Conservation (phyloP, 2,888 invertebrate genomes). For the Thera britannica region DNA sequence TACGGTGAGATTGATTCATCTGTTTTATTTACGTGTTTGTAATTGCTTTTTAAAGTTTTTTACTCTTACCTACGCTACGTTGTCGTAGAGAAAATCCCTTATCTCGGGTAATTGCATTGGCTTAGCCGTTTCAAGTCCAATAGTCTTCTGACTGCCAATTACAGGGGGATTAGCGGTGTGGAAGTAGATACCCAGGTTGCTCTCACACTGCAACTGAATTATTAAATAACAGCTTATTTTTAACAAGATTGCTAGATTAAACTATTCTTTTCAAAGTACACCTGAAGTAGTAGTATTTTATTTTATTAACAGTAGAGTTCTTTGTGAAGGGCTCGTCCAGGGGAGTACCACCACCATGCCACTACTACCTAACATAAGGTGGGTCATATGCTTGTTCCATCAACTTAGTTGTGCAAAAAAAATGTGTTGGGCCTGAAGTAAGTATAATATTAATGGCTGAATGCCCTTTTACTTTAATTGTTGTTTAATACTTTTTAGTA, state of each 20-base stretch:
- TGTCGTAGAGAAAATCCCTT: constrained; percentile 60
- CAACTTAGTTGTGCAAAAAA: too few relatives aligned
- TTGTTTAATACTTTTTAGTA: too few relatives aligned
- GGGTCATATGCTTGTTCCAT: too few relatives aligned
- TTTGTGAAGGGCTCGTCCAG: too few relatives aligned
- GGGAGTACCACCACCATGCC: too few relatives aligned
- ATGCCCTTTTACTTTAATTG: too few relatives aligned
- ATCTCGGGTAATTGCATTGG: constrained; percentile 73
- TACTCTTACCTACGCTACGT: constrained; percentile 27
- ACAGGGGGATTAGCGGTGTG: constrained; percentile 72
- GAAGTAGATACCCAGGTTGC: constrained; percentile 55
- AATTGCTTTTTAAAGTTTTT: not conserved
- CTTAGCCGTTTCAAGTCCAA: constrained; percentile 78
- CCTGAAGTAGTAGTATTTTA: too few relatives aligned
- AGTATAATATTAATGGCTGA: too few relatives aligned
- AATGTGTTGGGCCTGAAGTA: too few relatives aligned
- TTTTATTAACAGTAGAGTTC: too few relatives aligned
- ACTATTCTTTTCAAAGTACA: not conserved
- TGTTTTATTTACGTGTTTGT: not conserved
- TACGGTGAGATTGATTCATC: not conserved
- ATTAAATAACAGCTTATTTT: constrained; percentile 49
- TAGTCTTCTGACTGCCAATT: constrained; percentile 81
- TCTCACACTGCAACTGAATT: constrained; percentile 68
- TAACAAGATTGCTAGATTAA: constrained; percentile 22
- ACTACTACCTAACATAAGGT: too few relatives aligned